Evolutionary conservation across 2,113 vertebrate genomes (phyloP).

Genomic region (Ia io): DNA sequence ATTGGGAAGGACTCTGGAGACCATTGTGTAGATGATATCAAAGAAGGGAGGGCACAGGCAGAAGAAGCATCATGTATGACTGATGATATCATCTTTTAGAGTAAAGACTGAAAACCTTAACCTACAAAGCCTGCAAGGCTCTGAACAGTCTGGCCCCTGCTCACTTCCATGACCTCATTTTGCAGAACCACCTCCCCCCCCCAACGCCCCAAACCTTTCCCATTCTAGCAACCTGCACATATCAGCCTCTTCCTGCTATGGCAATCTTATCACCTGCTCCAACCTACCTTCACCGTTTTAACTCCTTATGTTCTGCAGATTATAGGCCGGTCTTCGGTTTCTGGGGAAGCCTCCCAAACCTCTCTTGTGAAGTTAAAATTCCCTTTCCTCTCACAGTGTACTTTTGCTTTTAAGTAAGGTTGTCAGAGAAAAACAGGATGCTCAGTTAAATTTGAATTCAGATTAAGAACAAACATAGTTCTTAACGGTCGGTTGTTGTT

Average conservation of each 20-base stretch:
- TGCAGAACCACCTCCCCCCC: no score
- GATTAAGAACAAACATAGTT: neutral
- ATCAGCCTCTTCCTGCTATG: neutral
- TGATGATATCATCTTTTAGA: neutral
- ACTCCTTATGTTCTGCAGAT: neutral
- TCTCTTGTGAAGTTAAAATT: neutral
- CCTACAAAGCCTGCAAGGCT: no score
- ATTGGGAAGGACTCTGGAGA: neutral
- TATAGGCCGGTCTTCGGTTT: neutral
- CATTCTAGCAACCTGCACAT: neutral
- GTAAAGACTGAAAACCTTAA: neutral
- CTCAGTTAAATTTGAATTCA: neutral
- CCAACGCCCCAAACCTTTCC: neutral
- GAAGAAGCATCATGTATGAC: neutral
- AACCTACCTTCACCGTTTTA: neutral
- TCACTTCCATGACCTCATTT: neutral
- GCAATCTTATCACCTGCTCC: neutral
- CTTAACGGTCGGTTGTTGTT: neutral
- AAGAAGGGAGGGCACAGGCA: neutral
- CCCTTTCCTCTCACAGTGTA: neutral
- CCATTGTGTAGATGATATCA: neutral
- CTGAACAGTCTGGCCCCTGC: neutral
- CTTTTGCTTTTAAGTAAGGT: neutral
- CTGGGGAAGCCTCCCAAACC: neutral
- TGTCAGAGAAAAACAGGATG: neutral